Percentiles rank a stretch among this genome's conserved stretches.
These are phyloP conservation scores for Xestia rhomboidea DNA, from an alignment of 2,888 invertebrate genomes.

Conservation along the genomic window DNA sequence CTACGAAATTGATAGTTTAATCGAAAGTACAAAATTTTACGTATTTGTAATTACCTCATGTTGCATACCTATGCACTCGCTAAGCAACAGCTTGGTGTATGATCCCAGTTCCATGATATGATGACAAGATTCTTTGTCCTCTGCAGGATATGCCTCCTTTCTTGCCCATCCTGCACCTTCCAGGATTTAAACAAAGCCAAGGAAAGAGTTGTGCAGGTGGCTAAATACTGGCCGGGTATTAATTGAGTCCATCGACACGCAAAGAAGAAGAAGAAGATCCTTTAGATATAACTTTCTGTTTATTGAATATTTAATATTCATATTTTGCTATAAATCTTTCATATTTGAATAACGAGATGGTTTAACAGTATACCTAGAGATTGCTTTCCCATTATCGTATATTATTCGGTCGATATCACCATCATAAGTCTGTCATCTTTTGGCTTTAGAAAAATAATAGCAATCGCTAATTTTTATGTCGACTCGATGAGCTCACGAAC, in stretches of 20 bases:
- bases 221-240: too few species aligned
- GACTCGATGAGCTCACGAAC: conserved; percentile 18
- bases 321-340: conserved; percentile 27
- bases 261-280: too few species aligned
- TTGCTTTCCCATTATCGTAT: conserved; percentile 25
- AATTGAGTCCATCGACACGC: too few species aligned
- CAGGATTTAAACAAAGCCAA: too few species aligned
- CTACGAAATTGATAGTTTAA: not conserved
- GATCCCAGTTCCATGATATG: too few species aligned
- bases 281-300: not conserved
- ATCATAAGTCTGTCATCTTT: conserved; percentile 32
- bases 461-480: conserved; percentile 12
- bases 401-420: conserved; percentile 30
- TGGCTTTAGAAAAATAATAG: conserved; percentile 20
- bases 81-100: not conserved
- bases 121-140: not conserved
- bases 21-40: not conserved
- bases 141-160: too few species aligned
- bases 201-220: too few species aligned
- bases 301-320: conserved; percentile 1
- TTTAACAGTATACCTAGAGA: conserved; percentile 8
- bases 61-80: not conserved
- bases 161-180: too few species aligned
- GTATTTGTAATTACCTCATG: not conserved
- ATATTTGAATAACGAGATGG: conserved; percentile 25